Evolutionary conservation across 2,113 vertebrate species (phyloP).

Genomic region (Ammodytes marinus): DNA sequence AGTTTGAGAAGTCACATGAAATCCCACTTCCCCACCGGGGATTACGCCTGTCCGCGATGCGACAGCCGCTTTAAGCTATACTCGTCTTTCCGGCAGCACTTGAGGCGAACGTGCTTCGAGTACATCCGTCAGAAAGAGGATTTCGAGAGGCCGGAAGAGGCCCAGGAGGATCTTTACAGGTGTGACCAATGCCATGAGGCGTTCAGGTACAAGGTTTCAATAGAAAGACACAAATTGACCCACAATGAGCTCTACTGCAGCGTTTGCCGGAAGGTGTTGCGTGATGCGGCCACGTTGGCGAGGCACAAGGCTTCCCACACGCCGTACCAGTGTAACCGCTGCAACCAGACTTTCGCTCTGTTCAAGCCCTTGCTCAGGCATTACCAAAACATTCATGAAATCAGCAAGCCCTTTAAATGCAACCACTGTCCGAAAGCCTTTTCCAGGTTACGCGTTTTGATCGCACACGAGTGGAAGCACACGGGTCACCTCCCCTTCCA

Average conservation of each 20-base stretch:
- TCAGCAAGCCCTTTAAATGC: conserved; percentile 66
- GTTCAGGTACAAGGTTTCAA: conserved; percentile 55
- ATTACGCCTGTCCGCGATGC: conserved; percentile 67
- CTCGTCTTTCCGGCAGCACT: conserved; percentile 49
- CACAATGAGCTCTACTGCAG: conserved; percentile 70
- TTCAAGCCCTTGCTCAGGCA: conserved; percentile 62
- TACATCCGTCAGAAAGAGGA: conserved; percentile 15
- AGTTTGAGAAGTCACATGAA: conserved; percentile 62
- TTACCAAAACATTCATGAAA: conserved; percentile 58
- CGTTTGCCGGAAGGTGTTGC: conserved; percentile 65
- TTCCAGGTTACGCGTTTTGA: conserved; percentile 46
- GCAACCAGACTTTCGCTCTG: conserved; percentile 58
- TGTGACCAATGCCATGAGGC: conserved; percentile 61
- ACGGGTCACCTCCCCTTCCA: conserved; percentile 63
- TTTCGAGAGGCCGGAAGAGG: background rate
- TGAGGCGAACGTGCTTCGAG: conserved; percentile 65
- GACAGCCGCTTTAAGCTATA: conserved; percentile 51
- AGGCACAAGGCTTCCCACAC: conserved; percentile 71
- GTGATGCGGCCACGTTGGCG: conserved; percentile 33
- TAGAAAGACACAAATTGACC: conserved; percentile 59
- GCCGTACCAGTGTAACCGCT: conserved; percentile 67
- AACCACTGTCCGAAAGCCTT: conserved; percentile 40
- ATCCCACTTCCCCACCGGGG: conserved; percentile 64
- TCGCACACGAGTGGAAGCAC: conserved; percentile 74
- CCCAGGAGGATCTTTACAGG: conserved; percentile 27